Conservation (phyloP, 2,888 invertebrate species). For the Eudasyphora cyanicolor region DNA sequence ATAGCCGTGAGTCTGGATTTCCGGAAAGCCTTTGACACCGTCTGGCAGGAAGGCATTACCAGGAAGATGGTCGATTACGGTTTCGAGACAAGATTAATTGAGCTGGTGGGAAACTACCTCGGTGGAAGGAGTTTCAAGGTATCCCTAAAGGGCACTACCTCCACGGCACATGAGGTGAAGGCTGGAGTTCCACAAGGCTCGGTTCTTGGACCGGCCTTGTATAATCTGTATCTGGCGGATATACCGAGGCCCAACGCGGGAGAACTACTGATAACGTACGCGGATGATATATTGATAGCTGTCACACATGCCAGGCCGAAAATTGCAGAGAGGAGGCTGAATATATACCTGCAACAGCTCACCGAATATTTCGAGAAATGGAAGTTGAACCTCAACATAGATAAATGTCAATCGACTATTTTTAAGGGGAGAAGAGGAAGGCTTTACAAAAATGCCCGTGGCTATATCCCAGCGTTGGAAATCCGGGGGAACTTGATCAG, state of each 20-base stretch:
- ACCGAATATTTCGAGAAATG: background rate
- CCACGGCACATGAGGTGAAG: no score
- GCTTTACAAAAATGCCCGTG: background rate
- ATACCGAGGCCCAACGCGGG: no score
- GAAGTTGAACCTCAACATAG: background rate
- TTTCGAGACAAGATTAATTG: background rate
- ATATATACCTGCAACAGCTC: background rate
- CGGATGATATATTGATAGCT: background rate
- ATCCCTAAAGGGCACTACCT: no score
- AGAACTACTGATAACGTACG: background rate
- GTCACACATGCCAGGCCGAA: no score
- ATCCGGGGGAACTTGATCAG: background rate
- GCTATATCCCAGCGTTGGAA: background rate
- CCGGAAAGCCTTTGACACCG: background rate
- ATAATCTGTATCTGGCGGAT: no score
- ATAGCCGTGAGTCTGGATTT: constrained; percentile 2
- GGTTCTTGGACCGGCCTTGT: no score
- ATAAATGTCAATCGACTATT: background rate
- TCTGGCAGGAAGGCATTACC: background rate
- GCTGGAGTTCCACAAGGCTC: no score
- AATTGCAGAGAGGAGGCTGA: background rate
- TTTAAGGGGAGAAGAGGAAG: background rate
- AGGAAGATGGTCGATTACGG: no score
- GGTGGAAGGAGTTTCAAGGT: no score
- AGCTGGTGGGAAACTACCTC: background rate